A percentile compares a stretch with the other conserved stretches of the same genome.
phyloP scores from a whole-genome alignment of 2,797 vertebrate species.

The Oryzias sinensis region DNA sequence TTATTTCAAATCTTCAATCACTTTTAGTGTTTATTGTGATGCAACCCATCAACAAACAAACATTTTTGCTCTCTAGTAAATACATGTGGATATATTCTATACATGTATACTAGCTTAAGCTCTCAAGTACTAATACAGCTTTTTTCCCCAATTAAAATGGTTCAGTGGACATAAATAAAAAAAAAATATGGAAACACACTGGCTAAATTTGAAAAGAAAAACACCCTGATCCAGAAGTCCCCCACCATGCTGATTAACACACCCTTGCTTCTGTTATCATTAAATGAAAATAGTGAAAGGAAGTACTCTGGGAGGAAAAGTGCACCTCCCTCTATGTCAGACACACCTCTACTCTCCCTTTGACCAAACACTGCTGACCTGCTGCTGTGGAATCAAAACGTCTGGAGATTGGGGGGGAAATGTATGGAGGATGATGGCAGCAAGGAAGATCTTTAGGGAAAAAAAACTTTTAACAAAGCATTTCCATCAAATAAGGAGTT shows the following conservation, averaged over 20 bases:
- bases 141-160: neutral
- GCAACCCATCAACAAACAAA: too few species aligned
- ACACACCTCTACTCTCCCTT: conserved; percentile 39
- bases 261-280: conserved; percentile 56
- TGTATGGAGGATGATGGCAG: conserved; percentile 1
- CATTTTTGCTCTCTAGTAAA: too few species aligned
- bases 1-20: too few species aligned
- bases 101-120: too few species aligned
- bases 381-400: conserved; percentile 30
- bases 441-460: conserved; percentile 25
- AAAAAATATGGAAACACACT: conserved; percentile 23
- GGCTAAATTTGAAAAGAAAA: conserved; percentile 45
- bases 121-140: too few species aligned
- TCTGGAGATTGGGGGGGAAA: conserved; percentile 9
- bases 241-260: conserved; percentile 46
- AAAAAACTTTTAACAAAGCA: neutral
- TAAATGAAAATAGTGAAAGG: conserved; percentile 64
- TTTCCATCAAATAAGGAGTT: neutral
- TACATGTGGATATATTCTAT: too few species aligned
- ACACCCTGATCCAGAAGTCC: conserved; percentile 25
- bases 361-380: conserved; percentile 10
- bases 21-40: too few species aligned
- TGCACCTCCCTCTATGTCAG: conserved; percentile 55
- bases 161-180: conserved; percentile 1
- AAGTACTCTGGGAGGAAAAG: conserved; percentile 69